Base-by-base conservation (phyloP, 1,140 invertebrate species). In the Drosophila oshimai region DNA sequence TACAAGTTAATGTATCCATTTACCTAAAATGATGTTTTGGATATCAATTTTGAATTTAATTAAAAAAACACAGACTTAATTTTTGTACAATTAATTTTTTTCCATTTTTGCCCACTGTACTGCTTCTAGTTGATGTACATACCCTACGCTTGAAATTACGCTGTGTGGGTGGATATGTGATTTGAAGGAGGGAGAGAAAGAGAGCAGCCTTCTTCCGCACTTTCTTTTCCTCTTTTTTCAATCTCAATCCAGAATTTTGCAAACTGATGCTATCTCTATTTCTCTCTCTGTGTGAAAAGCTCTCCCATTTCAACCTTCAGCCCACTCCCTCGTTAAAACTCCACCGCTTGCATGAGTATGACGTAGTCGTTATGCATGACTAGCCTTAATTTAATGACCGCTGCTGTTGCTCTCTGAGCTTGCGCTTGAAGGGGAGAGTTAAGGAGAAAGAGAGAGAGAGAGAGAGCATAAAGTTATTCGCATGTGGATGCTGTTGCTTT, bases 401-500 rank as follows among this genome's bases (percentile, higher is more conserved):
- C 22, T 33, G 50, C 67, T 46, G 29, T 31, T 34, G 31, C 45
- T 64, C 69, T 53, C 46, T 42, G 55, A 53, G 55, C 55, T 53
- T 72, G 68, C 55, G 68, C 68, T 37, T 24, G 15, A 15, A 20
- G 22, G 18, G 18, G 24, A 28, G 22, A 47, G 15, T n/a, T 15
- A 28, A 13, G 18, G 24, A 28, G 22, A 47, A 20, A 3, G 13
- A 5, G 22, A 29, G 12, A 17, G n/a, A 28, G 33, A 22, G 26
- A 18, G 7, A 31, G 17, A 28, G 15, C 39, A 12, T 42, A 24
- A 18, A 37, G 44, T 26, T 20, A 6, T 17, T 37, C 5, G 26
- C 26, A 22, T 22, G 28, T 68, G 44, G 54, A 20, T 55, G 70
- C 72, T 81, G 68, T 83, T 65, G 62, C 76, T 86, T 54, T 49